These are phyloP conservation scores for Patagioenas fasciata DNA, from an alignment of 2,113 vertebrate species.

Conservation along the genomic window DNA sequence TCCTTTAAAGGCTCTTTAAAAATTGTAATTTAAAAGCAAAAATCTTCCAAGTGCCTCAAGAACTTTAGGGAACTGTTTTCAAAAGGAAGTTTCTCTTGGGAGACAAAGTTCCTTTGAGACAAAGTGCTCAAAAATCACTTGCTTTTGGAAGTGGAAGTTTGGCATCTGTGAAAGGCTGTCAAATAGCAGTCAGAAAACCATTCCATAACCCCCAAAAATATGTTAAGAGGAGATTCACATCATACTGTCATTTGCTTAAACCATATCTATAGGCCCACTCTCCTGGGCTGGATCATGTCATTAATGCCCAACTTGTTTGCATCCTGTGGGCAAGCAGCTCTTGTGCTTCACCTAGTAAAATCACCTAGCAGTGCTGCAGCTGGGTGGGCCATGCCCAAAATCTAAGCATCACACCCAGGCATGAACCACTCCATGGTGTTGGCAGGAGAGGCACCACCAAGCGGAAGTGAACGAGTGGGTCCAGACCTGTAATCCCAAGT, in stretches of 20 bases:
- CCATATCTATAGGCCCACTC: neutral
- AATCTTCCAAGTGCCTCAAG: neutral
- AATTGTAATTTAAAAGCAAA: neutral
- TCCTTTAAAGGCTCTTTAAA: neutral
- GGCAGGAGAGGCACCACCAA: neutral
- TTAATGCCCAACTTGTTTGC: neutral
- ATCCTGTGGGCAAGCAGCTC: neutral
- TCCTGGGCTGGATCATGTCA: neutral
- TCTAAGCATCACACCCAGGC: neutral
- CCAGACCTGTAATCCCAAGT: neutral
- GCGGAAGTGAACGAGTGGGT: rapidly evolving
- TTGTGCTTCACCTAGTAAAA: neutral
- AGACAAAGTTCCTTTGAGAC: neutral
- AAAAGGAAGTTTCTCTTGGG: neutral
- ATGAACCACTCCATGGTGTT: rapidly evolving
- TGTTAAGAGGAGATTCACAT: neutral
- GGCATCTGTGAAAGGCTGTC: neutral
- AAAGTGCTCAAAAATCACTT: neutral
- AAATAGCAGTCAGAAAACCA: neutral
- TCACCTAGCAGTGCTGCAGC: neutral
- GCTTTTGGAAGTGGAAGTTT: neutral
- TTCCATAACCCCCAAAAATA: rapidly evolving
- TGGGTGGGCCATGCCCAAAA: neutral
- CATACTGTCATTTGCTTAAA: neutral
- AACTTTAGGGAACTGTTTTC: neutral